Conservation (phyloP, 2,797 vertebrate species). For the Heteromormyrus szaboi region DNA sequence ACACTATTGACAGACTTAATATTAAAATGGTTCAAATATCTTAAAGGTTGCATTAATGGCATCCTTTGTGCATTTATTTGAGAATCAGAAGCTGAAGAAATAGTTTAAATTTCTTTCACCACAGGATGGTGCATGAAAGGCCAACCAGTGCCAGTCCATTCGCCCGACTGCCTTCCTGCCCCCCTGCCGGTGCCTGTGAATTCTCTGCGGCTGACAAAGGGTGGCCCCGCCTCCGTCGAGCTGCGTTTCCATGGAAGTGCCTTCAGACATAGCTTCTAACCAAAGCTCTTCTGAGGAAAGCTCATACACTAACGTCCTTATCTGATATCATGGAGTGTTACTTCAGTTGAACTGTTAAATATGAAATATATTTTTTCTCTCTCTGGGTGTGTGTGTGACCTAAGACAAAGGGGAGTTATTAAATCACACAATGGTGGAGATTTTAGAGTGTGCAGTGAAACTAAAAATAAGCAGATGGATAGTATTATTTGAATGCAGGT, state of each 20-base stretch:
- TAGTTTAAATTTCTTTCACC: not conserved
- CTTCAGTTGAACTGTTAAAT: not conserved
- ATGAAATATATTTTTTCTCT: not conserved
- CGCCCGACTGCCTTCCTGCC: not conserved
- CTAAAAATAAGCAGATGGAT: not conserved
- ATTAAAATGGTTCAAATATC: not conserved
- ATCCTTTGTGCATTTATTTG: not conserved
- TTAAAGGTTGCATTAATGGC: not conserved
- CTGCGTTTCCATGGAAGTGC: constrained; percentile 11
- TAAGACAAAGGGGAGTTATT: not conserved
- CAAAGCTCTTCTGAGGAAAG: constrained; percentile 7
- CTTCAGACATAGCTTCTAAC: not conserved
- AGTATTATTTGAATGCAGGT: not conserved
- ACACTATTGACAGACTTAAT: not conserved
- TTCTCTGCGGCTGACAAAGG: not conserved
- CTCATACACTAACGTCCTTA: not conserved
- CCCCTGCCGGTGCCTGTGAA: not conserved
- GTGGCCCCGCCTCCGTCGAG: not conserved
- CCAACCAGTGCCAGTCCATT: not conserved
- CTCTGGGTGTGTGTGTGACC: not conserved
- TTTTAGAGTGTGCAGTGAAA: not conserved
- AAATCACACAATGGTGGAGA: not conserved
- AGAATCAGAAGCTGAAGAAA: not conserved
- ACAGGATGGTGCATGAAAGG: not conserved
- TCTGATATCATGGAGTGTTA: constrained; percentile 6